Evolutionary conservation across 1,140 invertebrate genomes (phyloP).

Genomic region (Diuraphis noxia): DNA sequence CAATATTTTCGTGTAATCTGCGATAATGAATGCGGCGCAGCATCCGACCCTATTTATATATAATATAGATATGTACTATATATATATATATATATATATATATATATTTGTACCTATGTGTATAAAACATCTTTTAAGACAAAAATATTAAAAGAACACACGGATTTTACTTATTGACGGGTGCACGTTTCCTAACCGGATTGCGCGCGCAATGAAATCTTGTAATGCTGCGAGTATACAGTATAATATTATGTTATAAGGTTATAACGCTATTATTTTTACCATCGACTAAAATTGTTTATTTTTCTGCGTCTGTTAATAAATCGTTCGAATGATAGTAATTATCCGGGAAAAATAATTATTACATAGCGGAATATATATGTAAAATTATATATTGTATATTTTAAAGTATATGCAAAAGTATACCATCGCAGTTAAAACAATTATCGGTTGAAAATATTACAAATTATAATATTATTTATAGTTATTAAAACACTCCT

Average conservation of each 20-base stretch:
- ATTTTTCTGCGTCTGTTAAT: neutral
- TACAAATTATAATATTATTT: constrained; percentile 14
- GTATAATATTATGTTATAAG: neutral
- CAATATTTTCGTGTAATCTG: constrained; percentile 53
- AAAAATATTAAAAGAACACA: constrained; percentile 38
- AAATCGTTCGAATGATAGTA: neutral
- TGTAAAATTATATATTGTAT: neutral
- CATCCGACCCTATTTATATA: constrained; percentile 49
- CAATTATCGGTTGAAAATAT: neutral
- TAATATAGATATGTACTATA: neutral
- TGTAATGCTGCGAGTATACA: neutral
- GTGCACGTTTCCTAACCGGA: constrained; percentile 33
- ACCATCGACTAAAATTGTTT: neutral
- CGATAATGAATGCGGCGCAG: constrained; percentile 50
- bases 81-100: neutral
- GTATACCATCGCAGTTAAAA: neutral
- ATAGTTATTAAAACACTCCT: constrained; percentile 12
- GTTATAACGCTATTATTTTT: neutral
- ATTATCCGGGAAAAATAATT: neutral
- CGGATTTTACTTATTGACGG: constrained; percentile 38
- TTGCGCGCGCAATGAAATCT: neutral
- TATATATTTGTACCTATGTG: neutral
- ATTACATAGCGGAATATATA: neutral
- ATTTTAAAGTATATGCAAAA: neutral
- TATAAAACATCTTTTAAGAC: constrained; percentile 44